Evolutionary conservation across 2,797 vertebrate genomes (phyloP), one percentile per base, ranked within the genome.

Genomic region (Sebastes flavidus): DNA sequence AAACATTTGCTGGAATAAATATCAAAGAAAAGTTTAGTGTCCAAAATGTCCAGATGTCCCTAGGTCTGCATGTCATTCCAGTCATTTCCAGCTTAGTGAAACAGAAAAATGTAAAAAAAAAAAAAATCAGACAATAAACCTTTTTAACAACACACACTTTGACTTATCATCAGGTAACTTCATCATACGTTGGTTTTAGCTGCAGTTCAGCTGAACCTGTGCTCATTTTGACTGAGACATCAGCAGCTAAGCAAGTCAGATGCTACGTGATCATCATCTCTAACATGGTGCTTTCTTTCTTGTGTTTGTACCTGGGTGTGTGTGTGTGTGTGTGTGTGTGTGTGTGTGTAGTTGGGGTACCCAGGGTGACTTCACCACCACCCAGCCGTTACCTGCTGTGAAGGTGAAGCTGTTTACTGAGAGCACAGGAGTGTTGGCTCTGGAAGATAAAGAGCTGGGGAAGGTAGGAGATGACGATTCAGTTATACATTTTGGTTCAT

Each of bases 371-470:
- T 99, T 99, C 93, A 97, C 96, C 0, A 99, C 98, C 12, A 99
- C 98, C 8, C 98, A 99, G 0, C 98, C 98, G 0, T 95, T 99
- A 67, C 98, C 98, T 24, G 98, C 97, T 8, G 98, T 99, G 84
- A 99, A 99, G 92, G 98, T 99, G 90, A 99, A 99, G 93, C 96
- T 99, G 72, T 99, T 99, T 88, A 99, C 98, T 0, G 98, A 99
- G 89, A 99, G 98, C 93, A 99, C 98, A 0, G 98, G 98, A 1
- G 98, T 99, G 61, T 85, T 99, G 94, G 98, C 98, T 36, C 94
- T 99, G 91, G 98, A 99, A 87, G 98, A 99, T 91, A 99, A 99
- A 90, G 98, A 99, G 91, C 96, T 99, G 3, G 98, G 98, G 77
- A 94, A 98, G 96, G 98, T 99, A 94, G 71, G 72, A 22, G 16